Evolutionary conservation across 2,797 vertebrate species (phyloP), one percentile per base, ranked within the genome.

Genomic region (Neomorphus geoffroyi): DNA sequence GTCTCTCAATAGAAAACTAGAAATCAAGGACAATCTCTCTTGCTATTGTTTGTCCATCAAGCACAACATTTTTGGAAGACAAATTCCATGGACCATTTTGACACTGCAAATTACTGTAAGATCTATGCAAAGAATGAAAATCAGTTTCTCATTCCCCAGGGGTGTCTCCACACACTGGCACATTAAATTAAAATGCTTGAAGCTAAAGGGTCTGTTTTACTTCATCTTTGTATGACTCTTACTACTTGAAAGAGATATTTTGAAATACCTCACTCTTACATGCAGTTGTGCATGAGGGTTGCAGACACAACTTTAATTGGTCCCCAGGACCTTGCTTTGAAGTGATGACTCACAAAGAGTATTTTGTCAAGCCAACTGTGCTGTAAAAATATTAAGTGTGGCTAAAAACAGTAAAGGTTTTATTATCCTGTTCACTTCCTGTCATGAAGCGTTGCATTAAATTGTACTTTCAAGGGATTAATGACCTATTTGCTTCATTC

Each of bases 341-440:
- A 98, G 97, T 89, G 90, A 96, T 96, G 97, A 98, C 96, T 98
- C 96, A 98, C 95, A 98, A 95, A 97, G 96, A 97, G 78, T 86
- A 97, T 96, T 97, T 96, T 97, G 97, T 97, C 95, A 97, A 96
- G 92, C 96, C 96, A 97, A 97, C 88, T 90, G 89, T 92, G 81
- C 95, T 89, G 18, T 98, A 98, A 98, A 98, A 98, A 97, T 97
- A 97, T 92, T 97, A 98, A 97, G 95, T 96, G 94, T 97, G 96
- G 96, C 96, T 98, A 97, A 96, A 96, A 97, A 96, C 94, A 90
- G 94, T 97, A 97, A 98, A 97, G 89, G 70, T 96, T 97, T 98
- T 97, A 98, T 97, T 96, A 97, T 97, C 95, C 97, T 94, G 91
- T 95, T 97, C 92, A 96, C 97, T 98, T 98, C 97, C 97, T 98